Base-by-base conservation (phyloP, 2,113 vertebrate species). In the Coreoperca whiteheadi region DNA sequence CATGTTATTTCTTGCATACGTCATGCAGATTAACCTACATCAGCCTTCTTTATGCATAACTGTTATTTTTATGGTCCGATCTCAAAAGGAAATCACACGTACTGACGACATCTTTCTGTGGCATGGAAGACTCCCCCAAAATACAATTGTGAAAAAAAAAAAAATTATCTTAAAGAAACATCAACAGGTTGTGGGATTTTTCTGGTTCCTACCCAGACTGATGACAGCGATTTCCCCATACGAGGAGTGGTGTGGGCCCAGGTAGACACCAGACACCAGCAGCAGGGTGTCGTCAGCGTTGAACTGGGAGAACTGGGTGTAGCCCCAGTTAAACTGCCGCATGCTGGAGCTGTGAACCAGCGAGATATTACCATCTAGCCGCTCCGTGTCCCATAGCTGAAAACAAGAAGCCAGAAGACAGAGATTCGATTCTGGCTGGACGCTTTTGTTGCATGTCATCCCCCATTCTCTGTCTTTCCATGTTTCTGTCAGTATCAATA, bases 261-360 rank as follows among this genome's bases (percentile, higher is more conserved):
- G 91, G 87, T 98, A 99, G 66, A 99, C 98, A 2, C 98, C 98
- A 0, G 98, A 99, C 37, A 99, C 98, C 56, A 99, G 93, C 37
- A 99, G 94, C 66, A 99, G 96, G 1, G 96, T 97, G 92, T 99
- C 98, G 1, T 99, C 98, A 0, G 96, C 94, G 69, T 99, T 99
- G 92, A 99, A 99, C 96, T 99, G 98, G 78, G 98, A 99, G 94
- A 98, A 99, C 94, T 99, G 98, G 4, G 98, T 99, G 94, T 99
- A 99, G 90, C 97, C 98, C 98, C 98, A 99, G 92, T 99, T 98
- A 93, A 97, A 98, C 0, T 96, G 95, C 15, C 97, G 96, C 98
- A 99, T 99, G 91, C 97, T 98, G 41, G 96, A 95, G 71, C 98
- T 99, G 93, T 99, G 98, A 87, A 97, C 96, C 94, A 99, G 87